A percentile compares a stretch with the other conserved stretches of the same genome.
Evolutionary conservation across 2,797 vertebrate genomes (phyloP).

Genomic region (Acrossocheilus wenchowensis): DNA sequence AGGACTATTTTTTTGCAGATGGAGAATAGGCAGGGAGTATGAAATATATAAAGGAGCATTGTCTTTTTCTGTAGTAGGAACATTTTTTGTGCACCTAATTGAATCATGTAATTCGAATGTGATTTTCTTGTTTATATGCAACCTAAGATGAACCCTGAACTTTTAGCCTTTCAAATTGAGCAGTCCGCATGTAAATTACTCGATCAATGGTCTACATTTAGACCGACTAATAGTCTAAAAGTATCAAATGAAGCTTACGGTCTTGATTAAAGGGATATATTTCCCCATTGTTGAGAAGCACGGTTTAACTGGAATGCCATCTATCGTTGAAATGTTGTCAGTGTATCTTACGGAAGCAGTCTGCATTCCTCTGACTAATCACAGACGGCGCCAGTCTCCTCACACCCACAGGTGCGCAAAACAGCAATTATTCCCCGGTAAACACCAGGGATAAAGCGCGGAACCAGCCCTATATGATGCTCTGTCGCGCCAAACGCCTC

Average conservation of each 20-base stretch:
- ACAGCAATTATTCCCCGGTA: constrained; percentile 81
- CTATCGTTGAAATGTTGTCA: constrained; percentile 66
- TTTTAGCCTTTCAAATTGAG: background rate
- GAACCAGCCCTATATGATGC: constrained; percentile 71
- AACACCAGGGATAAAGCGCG: constrained; percentile 71
- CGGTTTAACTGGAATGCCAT: constrained; percentile 68
- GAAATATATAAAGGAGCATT: background rate
- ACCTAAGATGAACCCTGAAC: background rate
- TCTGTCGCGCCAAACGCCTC: constrained; percentile 72
- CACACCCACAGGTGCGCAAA: constrained; percentile 76
- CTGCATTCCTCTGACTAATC: constrained; percentile 51
- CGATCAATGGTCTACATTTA: background rate
- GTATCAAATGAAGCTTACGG: constrained; percentile 3
- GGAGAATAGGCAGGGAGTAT: background rate
- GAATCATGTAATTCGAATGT: background rate
- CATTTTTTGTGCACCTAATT: no score
- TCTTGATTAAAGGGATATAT: constrained; percentile 7
- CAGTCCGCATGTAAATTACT: background rate
- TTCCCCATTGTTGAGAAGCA: background rate
- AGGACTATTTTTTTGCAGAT: background rate
- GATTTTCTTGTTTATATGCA: background rate
- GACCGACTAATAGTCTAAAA: background rate
- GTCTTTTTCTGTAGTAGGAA: background rate
- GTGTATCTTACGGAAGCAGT: constrained; percentile 22
- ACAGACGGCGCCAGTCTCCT: constrained; percentile 77